phyloP scores from a whole-genome alignment of 2,113 vertebrate species.

The Microtus pennsylvanicus region DNA sequence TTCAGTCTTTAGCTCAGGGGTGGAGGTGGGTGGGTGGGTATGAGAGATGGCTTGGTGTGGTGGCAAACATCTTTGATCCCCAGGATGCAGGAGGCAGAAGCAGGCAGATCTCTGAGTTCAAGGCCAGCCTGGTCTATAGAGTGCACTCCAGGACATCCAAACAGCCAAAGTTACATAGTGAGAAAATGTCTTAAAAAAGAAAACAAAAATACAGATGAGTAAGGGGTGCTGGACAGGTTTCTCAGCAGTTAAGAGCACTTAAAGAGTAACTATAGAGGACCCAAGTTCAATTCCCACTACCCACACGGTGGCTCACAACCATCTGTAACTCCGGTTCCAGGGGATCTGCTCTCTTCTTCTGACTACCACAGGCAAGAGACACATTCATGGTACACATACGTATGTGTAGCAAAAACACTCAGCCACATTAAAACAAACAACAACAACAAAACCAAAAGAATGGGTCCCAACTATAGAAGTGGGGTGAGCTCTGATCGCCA shows the following conservation, averaged over 20 bases:
- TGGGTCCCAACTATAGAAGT: background rate
- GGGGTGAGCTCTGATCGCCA: background rate
- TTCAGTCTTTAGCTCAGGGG: background rate
- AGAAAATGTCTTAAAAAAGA: background rate
- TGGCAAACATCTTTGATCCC: background rate
- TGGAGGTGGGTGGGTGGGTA: background rate
- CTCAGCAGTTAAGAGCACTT: background rate
- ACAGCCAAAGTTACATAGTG: background rate
- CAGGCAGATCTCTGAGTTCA: background rate
- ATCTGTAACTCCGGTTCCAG: background rate
- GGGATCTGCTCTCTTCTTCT: background rate
- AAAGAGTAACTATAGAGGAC: background rate
- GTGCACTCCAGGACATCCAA: background rate
- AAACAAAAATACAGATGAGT: background rate
- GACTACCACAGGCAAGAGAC: background rate
- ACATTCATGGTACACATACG: background rate
- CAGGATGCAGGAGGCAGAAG: background rate
- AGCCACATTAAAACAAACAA: background rate
- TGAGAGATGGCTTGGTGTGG: background rate
- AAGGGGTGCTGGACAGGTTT: background rate
- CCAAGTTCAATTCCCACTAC: background rate
- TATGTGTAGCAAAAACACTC: background rate
- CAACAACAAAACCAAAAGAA: background rate
- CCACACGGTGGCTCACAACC: background rate
- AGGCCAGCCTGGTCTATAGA: background rate